Conservation (phyloP, 2,888 invertebrate species). For the Cantharis flavilabris region DNA sequence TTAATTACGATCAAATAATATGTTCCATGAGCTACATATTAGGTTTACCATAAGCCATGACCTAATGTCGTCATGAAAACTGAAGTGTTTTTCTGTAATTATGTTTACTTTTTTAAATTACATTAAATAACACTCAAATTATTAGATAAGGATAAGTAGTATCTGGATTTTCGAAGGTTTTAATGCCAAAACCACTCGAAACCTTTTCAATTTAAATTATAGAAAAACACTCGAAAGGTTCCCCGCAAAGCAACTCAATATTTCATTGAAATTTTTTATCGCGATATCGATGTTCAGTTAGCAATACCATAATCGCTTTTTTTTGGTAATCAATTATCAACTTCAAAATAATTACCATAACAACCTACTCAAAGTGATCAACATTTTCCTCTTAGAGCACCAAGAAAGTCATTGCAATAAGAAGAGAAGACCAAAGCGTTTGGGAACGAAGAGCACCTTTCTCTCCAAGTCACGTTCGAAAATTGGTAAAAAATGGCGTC, state of each 20-base stretch:
- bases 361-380: neutral
- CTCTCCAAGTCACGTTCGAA: constrained; percentile 88
- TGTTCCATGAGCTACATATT: too few species aligned
- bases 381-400: constrained; percentile 31
- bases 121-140: neutral
- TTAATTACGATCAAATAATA: too few species aligned
- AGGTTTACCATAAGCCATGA: neutral
- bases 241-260: neutral
- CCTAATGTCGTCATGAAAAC: neutral
- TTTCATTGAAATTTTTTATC: neutral
- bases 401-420: constrained; percentile 77
- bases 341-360: neutral
- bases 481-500: constrained; percentile 84
- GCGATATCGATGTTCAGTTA: neutral
- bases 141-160: neutral
- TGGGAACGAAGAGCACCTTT: constrained; percentile 96
- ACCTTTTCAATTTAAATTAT: neutral
- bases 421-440: constrained; percentile 91
- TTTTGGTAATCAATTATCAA: neutral
- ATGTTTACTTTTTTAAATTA: neutral
- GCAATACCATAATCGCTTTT: neutral
- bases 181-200: neutral
- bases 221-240: neutral
- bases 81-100: neutral
- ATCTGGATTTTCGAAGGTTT: neutral